These are phyloP conservation scores for Caenorhabditis imperialis DNA, from an alignment of 2,888 invertebrate genomes.

Conservation along the genomic window DNA sequence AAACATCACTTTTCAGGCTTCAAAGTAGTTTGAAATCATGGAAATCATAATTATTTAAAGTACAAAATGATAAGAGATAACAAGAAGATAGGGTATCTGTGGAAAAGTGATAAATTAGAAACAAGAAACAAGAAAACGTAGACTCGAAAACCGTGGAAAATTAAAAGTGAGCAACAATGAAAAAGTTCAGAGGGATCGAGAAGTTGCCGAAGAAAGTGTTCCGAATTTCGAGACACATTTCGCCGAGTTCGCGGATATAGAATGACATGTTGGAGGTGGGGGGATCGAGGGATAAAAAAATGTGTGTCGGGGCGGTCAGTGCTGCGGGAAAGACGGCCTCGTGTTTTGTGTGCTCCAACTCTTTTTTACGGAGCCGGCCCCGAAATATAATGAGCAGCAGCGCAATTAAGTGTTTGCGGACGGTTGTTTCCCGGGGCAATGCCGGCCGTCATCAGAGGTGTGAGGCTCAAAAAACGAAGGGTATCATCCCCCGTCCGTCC, in stretches of 20 bases:
- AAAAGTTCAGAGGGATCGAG: conserved; percentile 19
- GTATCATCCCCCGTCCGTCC: conserved; percentile 33
- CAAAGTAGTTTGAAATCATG: too few species aligned
- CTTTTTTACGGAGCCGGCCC: conserved; percentile 11
- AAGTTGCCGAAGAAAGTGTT: conserved; percentile 24
- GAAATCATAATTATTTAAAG: too few species aligned
- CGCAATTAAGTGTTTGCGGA: conserved; percentile 47
- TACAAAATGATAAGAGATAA: too few species aligned
- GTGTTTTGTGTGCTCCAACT: conserved; percentile 36
- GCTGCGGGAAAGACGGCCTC: conserved; percentile 25
- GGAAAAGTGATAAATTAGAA: too few species aligned
- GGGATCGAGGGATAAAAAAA: conserved; percentile 21
- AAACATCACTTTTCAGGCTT: not conserved
- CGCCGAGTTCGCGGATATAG: conserved; percentile 40
- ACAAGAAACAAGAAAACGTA: too few species aligned
- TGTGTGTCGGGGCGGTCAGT: conserved; percentile 36
- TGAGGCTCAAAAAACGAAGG: conserved; percentile 46
- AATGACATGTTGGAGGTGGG: conserved; percentile 29
- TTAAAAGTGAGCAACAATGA: not conserved
- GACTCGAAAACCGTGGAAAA: too few species aligned
- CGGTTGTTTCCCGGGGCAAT: conserved; percentile 7
- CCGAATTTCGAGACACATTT: conserved; percentile 33
- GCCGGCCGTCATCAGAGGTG: conserved; percentile 32
- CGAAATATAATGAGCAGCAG: conserved; percentile 43
- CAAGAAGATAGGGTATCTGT: too few species aligned